Evolutionary conservation across 2,888 invertebrate species (phyloP), one percentile per base, ranked within the genome.

Genomic region (Rhamphomyia laevipes): DNA sequence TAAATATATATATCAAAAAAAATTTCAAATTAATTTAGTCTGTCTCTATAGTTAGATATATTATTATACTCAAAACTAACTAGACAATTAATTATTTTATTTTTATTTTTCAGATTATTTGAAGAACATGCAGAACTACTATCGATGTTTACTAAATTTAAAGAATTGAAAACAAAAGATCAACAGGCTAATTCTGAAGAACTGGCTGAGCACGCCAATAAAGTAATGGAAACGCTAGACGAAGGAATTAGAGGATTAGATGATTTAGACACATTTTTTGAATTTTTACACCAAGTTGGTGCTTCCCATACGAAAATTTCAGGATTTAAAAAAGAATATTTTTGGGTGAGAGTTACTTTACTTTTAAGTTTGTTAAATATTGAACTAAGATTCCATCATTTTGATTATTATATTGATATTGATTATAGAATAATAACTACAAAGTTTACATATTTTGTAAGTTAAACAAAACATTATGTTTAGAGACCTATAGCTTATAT

Each of bases 221-320:
- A 85, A 60, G 91, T 93, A 27, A 92, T 92, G 91, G 81, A 80
- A 60, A 88, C 90, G 2, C 70, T 93, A 53, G 91, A 92, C 65
- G 89, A 91, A 63, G 86, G 89, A 53, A 91, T 93, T 70, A 84
- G 85, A 64, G 82, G 85, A 21, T 75, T 92, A 51, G 90, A 91
- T 62, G 84, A 90, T 66, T 74, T 88, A 70, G 90, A 91, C 68
- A 80, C 81, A 62, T 89, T 91, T 74, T 81, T 87, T 68, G 79
- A 83, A 60, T 86, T 82, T 64, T 76, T 92, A 49, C 82, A 86
- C 62, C 84, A 86, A 69, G 83, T 89, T 45, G 92, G 90, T 4
- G 84, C 84, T 46, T 82, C 85, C 48, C 92, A 92, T 71, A 75
- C 81, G 54, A 78, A 83, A 69, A 87, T 92, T 73, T 84, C 85